Conservation (phyloP, 2,797 vertebrate species). For the Cirrhinus molitorella region DNA sequence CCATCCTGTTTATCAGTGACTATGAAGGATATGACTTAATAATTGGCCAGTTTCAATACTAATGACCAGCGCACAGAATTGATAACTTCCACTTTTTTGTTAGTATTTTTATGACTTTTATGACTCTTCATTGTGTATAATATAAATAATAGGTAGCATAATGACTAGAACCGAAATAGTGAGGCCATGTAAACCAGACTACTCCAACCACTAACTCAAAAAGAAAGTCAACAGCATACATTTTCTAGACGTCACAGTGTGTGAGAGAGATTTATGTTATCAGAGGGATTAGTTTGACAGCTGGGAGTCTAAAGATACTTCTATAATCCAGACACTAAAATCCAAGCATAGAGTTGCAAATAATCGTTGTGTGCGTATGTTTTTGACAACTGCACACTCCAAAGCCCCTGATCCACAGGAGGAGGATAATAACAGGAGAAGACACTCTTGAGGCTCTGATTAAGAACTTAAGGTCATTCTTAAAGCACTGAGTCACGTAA, state of each 20-base stretch:
- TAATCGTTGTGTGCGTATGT: conserved; percentile 51
- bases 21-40: conserved; percentile 37
- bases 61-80: neutral
- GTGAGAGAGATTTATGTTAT: conserved; percentile 51
- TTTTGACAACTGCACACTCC: conserved; percentile 18
- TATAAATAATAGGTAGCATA: neutral
- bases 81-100: neutral
- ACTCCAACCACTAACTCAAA: neutral
- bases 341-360: conserved; percentile 55
- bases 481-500: conserved; percentile 26
- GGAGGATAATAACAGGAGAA: conserved; percentile 16
- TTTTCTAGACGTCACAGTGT: conserved; percentile 16
- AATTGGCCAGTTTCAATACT: conserved; percentile 12
- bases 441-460: conserved; percentile 10
- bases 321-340: conserved; percentile 71
- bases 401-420: neutral
- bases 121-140: neutral
- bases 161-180: neutral
- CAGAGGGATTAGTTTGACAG: conserved; percentile 68
- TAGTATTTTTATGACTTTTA: neutral
- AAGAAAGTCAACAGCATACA: neutral
- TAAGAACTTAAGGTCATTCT: conserved; percentile 20
- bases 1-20: conserved; percentile 36
- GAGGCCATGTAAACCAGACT: neutral
- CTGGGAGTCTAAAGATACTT: conserved; percentile 76